Evolutionary conservation across 2,113 vertebrate species (phyloP).

Genomic region (Pagrus major): DNA sequence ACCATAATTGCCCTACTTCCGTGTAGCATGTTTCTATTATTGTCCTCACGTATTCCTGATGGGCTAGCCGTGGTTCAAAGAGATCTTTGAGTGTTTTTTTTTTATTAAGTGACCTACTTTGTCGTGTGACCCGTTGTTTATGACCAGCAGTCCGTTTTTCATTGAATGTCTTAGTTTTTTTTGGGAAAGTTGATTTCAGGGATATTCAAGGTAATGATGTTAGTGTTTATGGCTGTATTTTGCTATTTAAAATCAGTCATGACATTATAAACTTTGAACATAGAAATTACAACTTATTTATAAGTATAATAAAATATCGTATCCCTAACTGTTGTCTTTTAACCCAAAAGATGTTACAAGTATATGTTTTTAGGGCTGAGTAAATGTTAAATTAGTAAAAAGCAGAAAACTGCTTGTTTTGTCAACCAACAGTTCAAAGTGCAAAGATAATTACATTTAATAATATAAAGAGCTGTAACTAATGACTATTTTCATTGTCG

Average conservation of each 20-base stretch:
- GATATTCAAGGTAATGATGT: not conserved
- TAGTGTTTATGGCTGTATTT: not conserved
- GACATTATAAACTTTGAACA: not conserved
- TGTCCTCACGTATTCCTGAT: slow-evolving; percentile 52
- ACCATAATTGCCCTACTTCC: slow-evolving; percentile 60
- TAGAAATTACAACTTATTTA: not conserved
- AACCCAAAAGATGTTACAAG: not conserved
- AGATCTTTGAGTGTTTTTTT: slow-evolving; percentile 34
- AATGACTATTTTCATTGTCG: too few relatives aligned
- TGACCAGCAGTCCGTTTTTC: slow-evolving; percentile 34
- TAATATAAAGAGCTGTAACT: not conserved
- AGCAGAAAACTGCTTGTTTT: not conserved
- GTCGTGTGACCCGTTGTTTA: slow-evolving; percentile 39
- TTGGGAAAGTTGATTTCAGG: slow-evolving; percentile 12
- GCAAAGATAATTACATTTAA: not conserved
- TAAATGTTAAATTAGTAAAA: not conserved
- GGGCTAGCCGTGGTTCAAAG: slow-evolving; percentile 44
- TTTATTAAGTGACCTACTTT: slow-evolving; percentile 62
- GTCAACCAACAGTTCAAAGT: not conserved
- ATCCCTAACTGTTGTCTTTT: not conserved
- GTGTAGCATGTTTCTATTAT: slow-evolving; percentile 53
- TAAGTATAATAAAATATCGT: not conserved
- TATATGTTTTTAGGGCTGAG: not conserved
- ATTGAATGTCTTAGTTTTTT: slow-evolving; percentile 20
- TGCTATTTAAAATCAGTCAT: not conserved